Evolutionary conservation across 2,797 vertebrate genomes (phyloP).

Genomic region (Lutjanus campechanus): DNA sequence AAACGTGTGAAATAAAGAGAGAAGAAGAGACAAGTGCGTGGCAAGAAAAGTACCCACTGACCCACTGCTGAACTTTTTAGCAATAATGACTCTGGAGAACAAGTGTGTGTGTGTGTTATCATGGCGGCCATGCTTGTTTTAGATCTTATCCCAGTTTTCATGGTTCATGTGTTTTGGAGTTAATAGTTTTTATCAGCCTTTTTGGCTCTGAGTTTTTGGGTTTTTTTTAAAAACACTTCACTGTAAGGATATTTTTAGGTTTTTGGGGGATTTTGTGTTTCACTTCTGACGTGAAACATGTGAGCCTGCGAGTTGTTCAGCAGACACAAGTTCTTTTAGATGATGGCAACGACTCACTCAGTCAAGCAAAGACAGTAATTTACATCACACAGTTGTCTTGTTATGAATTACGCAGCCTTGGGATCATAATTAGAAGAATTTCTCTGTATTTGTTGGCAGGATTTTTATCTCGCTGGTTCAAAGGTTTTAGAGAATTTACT

Average conservation of each 20-base stretch:
- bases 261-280: not conserved
- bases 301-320: not conserved
- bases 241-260: slow-evolving; percentile 25
- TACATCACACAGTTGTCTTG: no score
- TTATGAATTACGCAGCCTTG: no score
- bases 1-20: not conserved
- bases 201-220: not conserved
- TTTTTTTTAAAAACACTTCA: not conserved
- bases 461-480: no score
- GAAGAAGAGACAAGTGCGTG: not conserved
- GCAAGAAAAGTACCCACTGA: not conserved
- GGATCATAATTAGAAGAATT: no score
- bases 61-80: slow-evolving; percentile 43
- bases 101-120: slow-evolving; percentile 14
- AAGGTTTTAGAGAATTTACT: no score
- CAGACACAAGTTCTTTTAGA: no score
- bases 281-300: not conserved
- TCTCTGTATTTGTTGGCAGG: no score
- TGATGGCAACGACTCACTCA: not conserved
- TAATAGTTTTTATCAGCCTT: slow-evolving; percentile 28
- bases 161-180: slow-evolving; percentile 28
- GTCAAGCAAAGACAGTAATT: no score
- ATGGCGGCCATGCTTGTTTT: slow-evolving; percentile 17
- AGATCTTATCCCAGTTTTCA: slow-evolving; percentile 48
- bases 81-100: slow-evolving; percentile 33